Evolutionary conservation across 2,797 vertebrate species (phyloP), one percentile per base, ranked within the genome.

Genomic region (Syndactyla subalaris): DNA sequence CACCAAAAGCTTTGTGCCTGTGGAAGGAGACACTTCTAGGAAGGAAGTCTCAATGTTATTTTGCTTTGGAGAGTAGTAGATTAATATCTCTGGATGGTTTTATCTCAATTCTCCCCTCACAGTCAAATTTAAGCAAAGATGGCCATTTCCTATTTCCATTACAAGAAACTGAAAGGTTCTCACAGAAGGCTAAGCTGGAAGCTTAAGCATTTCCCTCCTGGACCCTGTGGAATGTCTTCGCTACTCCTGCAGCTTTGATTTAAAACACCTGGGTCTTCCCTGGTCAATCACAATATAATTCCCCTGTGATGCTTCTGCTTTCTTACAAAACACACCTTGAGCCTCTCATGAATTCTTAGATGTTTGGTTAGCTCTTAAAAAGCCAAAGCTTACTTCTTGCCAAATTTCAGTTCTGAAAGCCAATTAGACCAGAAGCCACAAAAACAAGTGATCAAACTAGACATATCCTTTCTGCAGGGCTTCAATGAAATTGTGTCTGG

Each of bases 201-300:
- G 79, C 72, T 92, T 95, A 85, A 95, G 51, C 12, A 84, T 92
- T 94, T 95, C 75, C 79, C 66, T 87, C 70, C 27, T 49, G 79
- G 87, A 65, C 39, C 48, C 27, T 59, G 18, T 88, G 89, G 86
- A 93, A 93, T 83, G 68, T 70, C 82, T 91, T 59, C 2, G 0
- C 85, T 94, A 70, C 58, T 71, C 59, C n/a, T 77, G 65, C 67
- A 87, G 23, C 52, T 92, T 93, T 96, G 94, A 97, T 91, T 95
- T 72, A 89, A 88, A 97, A 88, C 87, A 96, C 95, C 87, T 90
- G 85, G 85, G 63, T 76, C 70, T 70, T 88, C 59, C 66, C 32
- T 7, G 12, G 49, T 93, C 88, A 94, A 93, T 86, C 22, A 93
- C 51, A 90, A 48, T 36, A 85, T 83, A 84, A 88, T 55, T 51